Evolutionary conservation across 2,113 vertebrate species (phyloP), one percentile per base, ranked within the genome.

Genomic region (Synodontis membranacea): DNA sequence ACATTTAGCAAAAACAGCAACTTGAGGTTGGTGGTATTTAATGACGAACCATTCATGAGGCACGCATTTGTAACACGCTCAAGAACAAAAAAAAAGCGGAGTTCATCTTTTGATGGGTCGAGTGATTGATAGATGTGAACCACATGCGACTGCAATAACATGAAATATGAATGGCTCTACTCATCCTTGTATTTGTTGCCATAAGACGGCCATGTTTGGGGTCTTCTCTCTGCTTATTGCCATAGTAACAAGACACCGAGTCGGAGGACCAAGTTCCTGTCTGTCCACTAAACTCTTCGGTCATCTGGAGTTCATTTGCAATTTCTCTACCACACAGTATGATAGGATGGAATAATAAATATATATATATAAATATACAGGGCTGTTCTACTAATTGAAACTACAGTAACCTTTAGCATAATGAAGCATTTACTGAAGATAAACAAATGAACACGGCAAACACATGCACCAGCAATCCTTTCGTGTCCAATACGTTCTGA

Each of bases 111-210:
- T 37, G 15, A 54, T 62, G 44, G 34, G 31, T 28, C 3, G 31
- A 44, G 31, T n/a, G 80, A 83, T 34, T 48, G 42, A 84, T 70
- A 31, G 81, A 74, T 68, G 28, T 15, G 37, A 39, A 34, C 84
- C 84, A 80, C 62, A 86, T 21, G 60, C 78, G 11, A 74, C 7
- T 23, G 19, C n/a, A 44, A 54, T 79, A 80, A 74, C 52, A 60
- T 0, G 4, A 76, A 78, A 85, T 31, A 82, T 88, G 64, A 85
- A 88, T 64, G 79, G 78, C 23, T 62, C 64, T 74, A 85, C 82
- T 85, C 87, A 82, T 68, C 44, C 60, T 75, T 3, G 58, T 80
- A 60, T 88, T 89, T 82, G 82, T 88, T 88, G 31, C 85, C 28
- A 74, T 79, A 84, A 81, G 48, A 42, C 44, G 66, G 54, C 64